Evolutionary conservation across 2,797 vertebrate genomes (phyloP), one percentile per base, ranked within the genome.

Genomic region (Falco novaeseelandiae): DNA sequence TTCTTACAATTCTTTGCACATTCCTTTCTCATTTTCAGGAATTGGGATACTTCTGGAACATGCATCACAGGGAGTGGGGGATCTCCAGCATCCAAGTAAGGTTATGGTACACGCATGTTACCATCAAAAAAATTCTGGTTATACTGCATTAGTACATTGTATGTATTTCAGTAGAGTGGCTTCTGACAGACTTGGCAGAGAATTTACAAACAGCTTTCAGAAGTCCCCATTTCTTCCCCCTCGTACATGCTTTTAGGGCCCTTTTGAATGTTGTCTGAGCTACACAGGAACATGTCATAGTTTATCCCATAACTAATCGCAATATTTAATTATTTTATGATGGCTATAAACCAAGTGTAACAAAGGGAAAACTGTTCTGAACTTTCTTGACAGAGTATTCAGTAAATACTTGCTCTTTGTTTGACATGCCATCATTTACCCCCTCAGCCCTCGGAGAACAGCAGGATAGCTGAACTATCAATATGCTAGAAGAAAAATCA

Each of bases 191-290:
- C 79, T 94, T 94, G 87, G 76, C 87, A 85, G 59, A 87, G 86
- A 84, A 95, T 94, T 96, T 94, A 81, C 71, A 95, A 93, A 94
- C 40, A 87, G 38, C 90, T 82, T 94, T 93, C 62, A 93, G 72
- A 91, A 92, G 48, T 55, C 76, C 42, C 51, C 62, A 40, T 90
- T 83, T 78, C 26, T 63, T 58, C 80, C 78, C 77, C 58, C 87
- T 97, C 69, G 69, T 66, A 95, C 96, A 85, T 58, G 74, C 49
- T 96, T 97, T 84, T 91, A 70, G 54, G 46, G 54, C 42, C 46
- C 87, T 93, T 88, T 92, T 25, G 14, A 95, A 90, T 70, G 76
- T 81, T 95, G 58, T 86, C 77, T 94, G 70, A 76, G 55, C 49
- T 76, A 65, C 38, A 21, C 2, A 44, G 21, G 48, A 72, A 94